Evolutionary conservation across 2,113 vertebrate genomes (phyloP), one percentile per base, ranked within the genome.

Genomic region (Ailurus styani): DNA sequence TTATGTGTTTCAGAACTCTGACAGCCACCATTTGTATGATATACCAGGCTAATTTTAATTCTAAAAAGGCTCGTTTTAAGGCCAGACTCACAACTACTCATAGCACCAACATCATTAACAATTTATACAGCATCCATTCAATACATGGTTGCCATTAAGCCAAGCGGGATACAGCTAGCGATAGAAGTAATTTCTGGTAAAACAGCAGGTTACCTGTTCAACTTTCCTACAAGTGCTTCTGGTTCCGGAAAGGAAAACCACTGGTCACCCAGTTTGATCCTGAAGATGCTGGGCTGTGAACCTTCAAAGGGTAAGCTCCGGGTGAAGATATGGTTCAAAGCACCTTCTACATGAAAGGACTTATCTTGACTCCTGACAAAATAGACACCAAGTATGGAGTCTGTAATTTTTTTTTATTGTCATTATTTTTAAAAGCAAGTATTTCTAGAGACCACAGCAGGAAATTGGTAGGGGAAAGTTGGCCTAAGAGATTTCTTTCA

Each of bases 341-440:
- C 99, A 62, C 99, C 99, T 96, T 99, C 99, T 13, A 99, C 91
- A 75, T 98, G 98, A 98, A 99, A 99, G 31, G 99, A 98, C 97
- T 99, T 99, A 98, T 99, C 99, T 97, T 99, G 99, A 97, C 99
- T 99, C 99, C 99, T 99, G 98, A 54, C 50, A 97, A 95, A 73
- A 83, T 13, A 98, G 10, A 98, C 20, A 95, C 11, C 42, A 93
- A 52, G 12, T 70, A 81, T 31, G 50, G 54, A 97, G 34, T 57
- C 27, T 91, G 34, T 91, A 60, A 96, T 89, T 90, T 68, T 20
- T n/a, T n/a, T 68, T n/a, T 64, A 64, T 7, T 64, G 29, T 6
- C 64, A n/a, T 64, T 77, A n/a, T 77, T 77, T 47, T 27, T 18
- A 47, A 77, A 75, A 75, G 14, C 54, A 95, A 92, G 27, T 90